phyloP scores from a whole-genome alignment of 1,140 invertebrate genomes.

The Pomacea maculata region DNA sequence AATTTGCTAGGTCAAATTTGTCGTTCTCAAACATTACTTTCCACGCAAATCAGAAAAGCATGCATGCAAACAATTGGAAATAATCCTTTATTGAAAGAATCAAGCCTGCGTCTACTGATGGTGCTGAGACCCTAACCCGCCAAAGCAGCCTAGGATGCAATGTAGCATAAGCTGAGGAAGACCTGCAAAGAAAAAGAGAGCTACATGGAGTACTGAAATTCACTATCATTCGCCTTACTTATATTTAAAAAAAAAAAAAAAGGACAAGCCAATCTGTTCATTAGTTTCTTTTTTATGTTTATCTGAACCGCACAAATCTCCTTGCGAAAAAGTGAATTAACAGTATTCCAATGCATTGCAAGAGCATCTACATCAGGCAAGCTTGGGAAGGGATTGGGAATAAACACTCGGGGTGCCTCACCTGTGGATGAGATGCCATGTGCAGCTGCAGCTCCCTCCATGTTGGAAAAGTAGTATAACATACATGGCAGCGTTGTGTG shows the following conservation, averaged over 20 bases:
- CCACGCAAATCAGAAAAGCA: constrained; percentile 7
- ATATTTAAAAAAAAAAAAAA: constrained; percentile 3
- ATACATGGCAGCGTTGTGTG: constrained; percentile 49
- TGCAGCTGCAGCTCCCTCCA: constrained; percentile 52
- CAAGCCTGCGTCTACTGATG: constrained; percentile 20
- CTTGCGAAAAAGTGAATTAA: constrained; percentile 7
- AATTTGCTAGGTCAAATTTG: too few species aligned
- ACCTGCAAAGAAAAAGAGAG: constrained; percentile 26
- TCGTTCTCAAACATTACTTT: too few species aligned
- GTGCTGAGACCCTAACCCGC: constrained; percentile 2
- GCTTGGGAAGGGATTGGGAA: too few species aligned
- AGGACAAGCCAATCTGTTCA: background rate
- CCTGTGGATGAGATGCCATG: constrained; percentile 48
- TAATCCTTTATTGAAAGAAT: background rate
- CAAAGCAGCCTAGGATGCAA: constrained; percentile 24
- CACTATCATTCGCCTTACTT: constrained; percentile 19
- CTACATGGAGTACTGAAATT: constrained; percentile 30
- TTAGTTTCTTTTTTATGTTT: too few species aligned
- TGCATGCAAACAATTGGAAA: constrained; percentile 16
- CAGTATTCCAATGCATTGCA: constrained; percentile 4
- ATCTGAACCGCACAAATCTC: too few species aligned
- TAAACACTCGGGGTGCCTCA: constrained; percentile 20
- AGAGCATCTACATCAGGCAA: background rate
- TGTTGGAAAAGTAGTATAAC: constrained; percentile 46
- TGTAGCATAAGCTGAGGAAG: constrained; percentile 20